Base-by-base conservation (phyloP, 2,113 vertebrate genomes). In the Gopherus evgoodei region DNA sequence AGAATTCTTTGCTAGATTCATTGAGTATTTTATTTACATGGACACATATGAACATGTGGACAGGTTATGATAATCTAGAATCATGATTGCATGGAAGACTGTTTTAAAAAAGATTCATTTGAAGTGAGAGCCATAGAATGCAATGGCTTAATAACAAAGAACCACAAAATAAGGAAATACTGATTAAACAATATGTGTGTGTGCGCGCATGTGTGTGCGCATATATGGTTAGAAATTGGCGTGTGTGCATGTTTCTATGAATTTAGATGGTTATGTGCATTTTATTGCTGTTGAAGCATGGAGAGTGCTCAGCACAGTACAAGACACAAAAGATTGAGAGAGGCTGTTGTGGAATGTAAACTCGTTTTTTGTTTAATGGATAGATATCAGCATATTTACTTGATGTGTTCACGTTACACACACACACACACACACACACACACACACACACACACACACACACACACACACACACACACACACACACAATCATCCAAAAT, bases 191-290 rank as follows among this genome's bases (percentile, higher is more conserved):
- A 81, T 56, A 11, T 83, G 7, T 80, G 9, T 88, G 27, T 6
- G 12, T 81, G 0, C 6, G 14, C 90, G 6, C 53, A 13, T 88
- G 27, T 6, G 8, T 85, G 27, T 5, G 10, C 75, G 0, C 79
- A 27, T 42, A 82, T 88, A 5, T 6, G 35, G 2, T 53, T 87
- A 81, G 17, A 78, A 88, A 90, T 5, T 14, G 12, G 2, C 16
- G 13, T 75, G 29, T 49, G 53, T 1, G 0, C 91, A 29, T 95
- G 92, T 84, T 57, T 52, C 42, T 42, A 17, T 83, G 38, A 11
- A 5, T 42, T 44, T 31, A 84, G 22, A 83, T 93, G 69, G 1
- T 10, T 31, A 14, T 84, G 38, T 0, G 0, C 0, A 0, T 3
- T 88, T 91, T 93, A 35, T 90, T 87, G 27, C 38, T 31, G 24